Conservation (phyloP, 2,888 invertebrate genomes). For the Matsumyia berberina region DNA sequence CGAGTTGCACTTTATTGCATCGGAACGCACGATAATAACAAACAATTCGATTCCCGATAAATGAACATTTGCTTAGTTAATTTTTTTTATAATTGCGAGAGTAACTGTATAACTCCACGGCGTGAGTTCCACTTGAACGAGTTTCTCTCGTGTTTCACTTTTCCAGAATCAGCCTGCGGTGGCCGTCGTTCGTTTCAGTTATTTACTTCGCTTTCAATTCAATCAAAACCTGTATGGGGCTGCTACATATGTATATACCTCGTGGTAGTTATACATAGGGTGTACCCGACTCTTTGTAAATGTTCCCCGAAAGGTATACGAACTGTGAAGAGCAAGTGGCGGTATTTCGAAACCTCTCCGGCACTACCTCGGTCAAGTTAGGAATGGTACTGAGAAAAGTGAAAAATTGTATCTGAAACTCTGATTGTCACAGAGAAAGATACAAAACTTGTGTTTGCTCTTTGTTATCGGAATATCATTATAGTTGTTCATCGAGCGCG, state of each 20-base stretch:
- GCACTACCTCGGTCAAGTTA: conserved; percentile 29
- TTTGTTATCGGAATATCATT: conserved; percentile 64
- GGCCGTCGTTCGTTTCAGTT: conserved; percentile 3
- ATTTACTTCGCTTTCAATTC: conserved; percentile 38
- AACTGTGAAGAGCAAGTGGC: neutral
- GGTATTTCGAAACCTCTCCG: conserved; percentile 27
- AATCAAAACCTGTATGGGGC: conserved; percentile 46
- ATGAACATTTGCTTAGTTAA: conserved; percentile 30
- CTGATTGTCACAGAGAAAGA: conserved; percentile 26
- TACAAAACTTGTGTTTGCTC: conserved; percentile 52
- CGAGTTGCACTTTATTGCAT: conserved; percentile 19
- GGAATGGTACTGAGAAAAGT: conserved; percentile 28
- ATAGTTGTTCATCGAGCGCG: conserved; percentile 14
- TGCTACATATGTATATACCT: neutral
- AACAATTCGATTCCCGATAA: neutral
- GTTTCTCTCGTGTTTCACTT: conserved; percentile 63
- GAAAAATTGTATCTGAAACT: conserved; percentile 15
- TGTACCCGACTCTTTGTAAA: conserved; percentile 5
- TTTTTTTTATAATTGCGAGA: conserved; percentile 14
- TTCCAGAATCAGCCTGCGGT: conserved; percentile 41
- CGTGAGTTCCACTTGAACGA: conserved; percentile 55
- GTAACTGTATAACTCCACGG: conserved; percentile 1
- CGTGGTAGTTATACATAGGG: neutral
- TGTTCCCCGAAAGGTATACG: conserved; percentile 5
- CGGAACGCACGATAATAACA: neutral